Base-by-base conservation (phyloP, 2,113 vertebrate species). In the Anthoscopus minutus region DNA sequence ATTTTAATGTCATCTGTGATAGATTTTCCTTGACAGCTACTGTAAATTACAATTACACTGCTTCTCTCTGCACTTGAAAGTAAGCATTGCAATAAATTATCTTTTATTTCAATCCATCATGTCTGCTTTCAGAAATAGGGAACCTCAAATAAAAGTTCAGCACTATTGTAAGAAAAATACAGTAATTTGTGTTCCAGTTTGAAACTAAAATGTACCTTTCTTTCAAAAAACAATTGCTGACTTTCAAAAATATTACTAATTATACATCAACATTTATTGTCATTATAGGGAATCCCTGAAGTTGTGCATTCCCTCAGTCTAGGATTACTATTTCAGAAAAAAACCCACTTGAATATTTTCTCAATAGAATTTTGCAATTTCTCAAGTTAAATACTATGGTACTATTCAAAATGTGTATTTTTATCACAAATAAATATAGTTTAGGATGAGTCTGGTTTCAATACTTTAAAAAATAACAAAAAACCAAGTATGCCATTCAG, bases 71-170 rank as follows among this genome's bases (percentile, higher is more conserved):
- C 97, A 97, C 97, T 97, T 97, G 97, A 98, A 98, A 97, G 97
- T 98, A 98, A 98, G 98, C 98, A 98, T 98, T 98, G 98, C 98
- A 98, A 98, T 98, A 98, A 98, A 98, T 98, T 98, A 98, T 98
- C 98, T 98, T 98, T 98, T 98, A 98, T 98, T 98, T 98, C 98
- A 98, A 97, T 98, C 98, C 97, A 97, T 98, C 98, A 98, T 96
- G 97, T 96, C 97, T 98, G 97, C 98, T 98, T 98, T 98, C 96
- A 98, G 96, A 97, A 98, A 98, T 80, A 93, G 96, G 98, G 97
- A 98, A 97, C 97, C 97, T 97, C 96, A 97, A 97, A 98, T 98
- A 97, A 98, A 98, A 98, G 97, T 98, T 98, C 96, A 98, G 84
- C 81, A 96, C 89, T 93, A 97, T 98, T 98, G 96, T 98, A 98